Evolutionary conservation across 30 jellyfish, hydroid and myxozoan genomes (phyloP).

Genomic region (Hydractinia symbiolongicarpus): DNA sequence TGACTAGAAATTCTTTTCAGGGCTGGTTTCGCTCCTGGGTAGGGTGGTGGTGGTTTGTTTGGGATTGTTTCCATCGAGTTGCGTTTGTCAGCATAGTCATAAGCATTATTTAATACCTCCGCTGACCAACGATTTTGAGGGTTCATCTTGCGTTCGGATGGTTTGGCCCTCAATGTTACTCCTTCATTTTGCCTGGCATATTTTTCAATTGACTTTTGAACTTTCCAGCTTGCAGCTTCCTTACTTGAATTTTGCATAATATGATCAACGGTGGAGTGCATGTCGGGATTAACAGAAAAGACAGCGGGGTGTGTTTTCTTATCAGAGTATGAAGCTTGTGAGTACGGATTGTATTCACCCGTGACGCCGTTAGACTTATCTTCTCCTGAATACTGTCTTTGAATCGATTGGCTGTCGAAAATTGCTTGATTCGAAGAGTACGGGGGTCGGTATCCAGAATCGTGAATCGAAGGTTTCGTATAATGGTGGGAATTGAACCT

Average conservation of each 20-base stretch:
- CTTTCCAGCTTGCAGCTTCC: not conserved
- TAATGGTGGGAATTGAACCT: too few relatives aligned
- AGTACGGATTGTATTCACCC: not conserved
- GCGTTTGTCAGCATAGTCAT: not conserved
- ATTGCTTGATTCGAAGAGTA: slow-evolving; percentile 2
- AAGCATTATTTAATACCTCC: slow-evolving; percentile 54
- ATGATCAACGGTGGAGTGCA: not conserved
- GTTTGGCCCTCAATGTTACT: slow-evolving; percentile 63
- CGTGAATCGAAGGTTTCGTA: not conserved
- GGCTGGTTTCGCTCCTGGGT: slow-evolving; percentile 67
- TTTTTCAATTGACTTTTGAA: not conserved
- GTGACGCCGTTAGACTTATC: too few relatives aligned
- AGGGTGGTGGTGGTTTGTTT: slow-evolving; percentile 96
- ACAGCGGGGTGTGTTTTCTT: not conserved
- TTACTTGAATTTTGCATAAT: not conserved
- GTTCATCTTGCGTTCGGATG: slow-evolving; percentile 21
- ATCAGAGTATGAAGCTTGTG: not conserved
- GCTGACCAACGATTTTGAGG: slow-evolving; percentile 97
- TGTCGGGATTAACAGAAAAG: not conserved
- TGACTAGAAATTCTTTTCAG: slow-evolving; percentile 52
- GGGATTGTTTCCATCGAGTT: slow-evolving; percentile 61
- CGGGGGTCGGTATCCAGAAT: not conserved
- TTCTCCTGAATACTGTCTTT: slow-evolving; percentile 1
- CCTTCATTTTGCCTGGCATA: slow-evolving; percentile 24
- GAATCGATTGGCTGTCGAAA: not conserved